phyloP scores from a whole-genome alignment of 1,140 invertebrate species.

The Nasonia giraulti region DNA sequence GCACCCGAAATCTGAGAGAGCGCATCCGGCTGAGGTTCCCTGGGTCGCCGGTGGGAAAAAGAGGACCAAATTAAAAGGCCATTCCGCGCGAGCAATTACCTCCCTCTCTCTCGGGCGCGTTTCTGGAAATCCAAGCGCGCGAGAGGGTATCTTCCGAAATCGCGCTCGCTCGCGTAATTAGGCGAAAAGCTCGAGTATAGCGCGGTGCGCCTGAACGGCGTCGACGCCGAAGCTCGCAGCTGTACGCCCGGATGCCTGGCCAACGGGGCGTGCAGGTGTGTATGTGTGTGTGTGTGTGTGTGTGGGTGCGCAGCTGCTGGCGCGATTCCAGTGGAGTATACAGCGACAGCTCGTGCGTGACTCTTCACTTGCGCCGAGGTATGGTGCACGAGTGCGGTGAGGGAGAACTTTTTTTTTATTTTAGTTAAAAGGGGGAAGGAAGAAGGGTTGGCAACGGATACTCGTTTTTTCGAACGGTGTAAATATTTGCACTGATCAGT shows the following conservation, averaged over 20 bases:
- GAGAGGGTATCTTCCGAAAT: conserved; percentile 18
- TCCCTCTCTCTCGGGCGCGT: not conserved
- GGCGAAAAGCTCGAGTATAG: conserved; percentile 13
- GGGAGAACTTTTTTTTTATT: not conserved
- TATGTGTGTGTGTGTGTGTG: not conserved
- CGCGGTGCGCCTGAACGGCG: conserved; percentile 8
- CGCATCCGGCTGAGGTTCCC: not conserved
- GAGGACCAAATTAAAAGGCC: conserved; percentile 7
- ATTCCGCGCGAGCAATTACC: conserved; percentile 21
- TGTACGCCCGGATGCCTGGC: conserved; percentile 9
- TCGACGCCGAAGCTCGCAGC: not conserved
- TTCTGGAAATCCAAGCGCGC: not conserved
- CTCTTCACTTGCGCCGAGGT: not conserved
- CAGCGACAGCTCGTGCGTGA: not conserved
- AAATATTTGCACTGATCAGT: too few relatives aligned
- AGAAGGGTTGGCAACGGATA: not conserved
- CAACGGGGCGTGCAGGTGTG: not conserved
- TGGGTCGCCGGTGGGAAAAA: not conserved
- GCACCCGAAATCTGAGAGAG: not conserved
- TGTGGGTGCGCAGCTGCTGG: not conserved
- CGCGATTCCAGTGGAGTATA: not conserved
- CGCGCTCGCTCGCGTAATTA: conserved; percentile 5
- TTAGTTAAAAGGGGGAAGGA: not conserved
- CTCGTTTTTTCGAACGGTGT: not conserved
- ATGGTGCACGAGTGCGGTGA: too few relatives aligned